phyloP scores from a whole-genome alignment of 2,888 invertebrate genomes.

The Lasioglossum morio region DNA sequence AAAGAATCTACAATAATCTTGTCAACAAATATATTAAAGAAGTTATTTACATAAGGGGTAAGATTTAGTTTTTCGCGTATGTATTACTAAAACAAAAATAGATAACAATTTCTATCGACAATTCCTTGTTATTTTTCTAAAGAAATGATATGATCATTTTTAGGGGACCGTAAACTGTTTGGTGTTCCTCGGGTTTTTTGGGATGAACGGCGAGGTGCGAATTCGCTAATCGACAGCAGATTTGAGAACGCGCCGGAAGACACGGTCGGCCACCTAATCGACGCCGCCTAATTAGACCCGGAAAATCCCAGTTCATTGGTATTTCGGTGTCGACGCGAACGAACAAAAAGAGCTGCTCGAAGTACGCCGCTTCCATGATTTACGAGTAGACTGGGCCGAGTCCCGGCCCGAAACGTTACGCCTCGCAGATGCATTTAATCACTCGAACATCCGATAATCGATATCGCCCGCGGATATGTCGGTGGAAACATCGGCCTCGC shows the following conservation, averaged over 20 bases:
- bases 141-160: too few relatives aligned
- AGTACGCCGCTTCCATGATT: slow-evolving; percentile 36
- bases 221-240: background rate
- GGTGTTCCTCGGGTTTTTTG: background rate
- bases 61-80: too few relatives aligned
- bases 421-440: slow-evolving; percentile 61
- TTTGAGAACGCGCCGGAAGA: background rate
- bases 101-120: too few relatives aligned
- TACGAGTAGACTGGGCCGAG: slow-evolving; percentile 26
- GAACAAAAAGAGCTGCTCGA: background rate
- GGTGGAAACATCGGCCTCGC: slow-evolving; percentile 23
- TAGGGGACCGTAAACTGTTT: background rate
- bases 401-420: slow-evolving; percentile 30
- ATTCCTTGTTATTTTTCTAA: too few relatives aligned
- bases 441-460: slow-evolving; percentile 59
- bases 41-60: too few relatives aligned
- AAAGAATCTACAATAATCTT: too few relatives aligned
- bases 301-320: slow-evolving; percentile 8
- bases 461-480: slow-evolving; percentile 47
- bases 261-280: slow-evolving; percentile 5
- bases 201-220: background rate
- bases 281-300: slow-evolving; percentile 7
- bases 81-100: too few relatives aligned
- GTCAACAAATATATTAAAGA: too few relatives aligned
- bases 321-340: background rate